These are phyloP conservation scores for Cathartes aura DNA, from an alignment of 2,113 vertebrate species.

Conservation along the genomic window DNA sequence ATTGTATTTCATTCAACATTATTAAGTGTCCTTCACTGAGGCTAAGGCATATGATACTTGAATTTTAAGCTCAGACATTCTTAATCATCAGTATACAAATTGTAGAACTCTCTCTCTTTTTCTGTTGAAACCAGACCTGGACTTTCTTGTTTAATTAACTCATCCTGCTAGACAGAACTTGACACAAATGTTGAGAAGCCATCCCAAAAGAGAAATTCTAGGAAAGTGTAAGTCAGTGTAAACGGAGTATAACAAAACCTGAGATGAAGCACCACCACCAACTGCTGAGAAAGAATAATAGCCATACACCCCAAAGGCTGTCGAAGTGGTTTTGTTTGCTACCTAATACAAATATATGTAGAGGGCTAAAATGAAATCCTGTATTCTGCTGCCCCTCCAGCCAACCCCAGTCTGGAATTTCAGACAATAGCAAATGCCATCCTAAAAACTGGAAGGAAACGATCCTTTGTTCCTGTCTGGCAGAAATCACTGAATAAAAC, in stretches of 20 bases:
- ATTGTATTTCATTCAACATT: slow-evolving; percentile 10
- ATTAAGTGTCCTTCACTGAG: slow-evolving; percentile 15
- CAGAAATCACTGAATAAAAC: not conserved
- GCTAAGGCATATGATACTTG: not conserved
- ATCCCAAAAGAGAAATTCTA: not conserved
- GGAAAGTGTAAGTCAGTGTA: not conserved
- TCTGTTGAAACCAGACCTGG: not conserved
- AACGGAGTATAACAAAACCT: not conserved
- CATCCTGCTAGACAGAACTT: not conserved
- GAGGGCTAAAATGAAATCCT: not conserved
- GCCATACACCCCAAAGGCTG: not conserved
- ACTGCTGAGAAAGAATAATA: not conserved
- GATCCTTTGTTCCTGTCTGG: not conserved
- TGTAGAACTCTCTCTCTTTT: not conserved
- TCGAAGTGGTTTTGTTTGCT: not conserved
- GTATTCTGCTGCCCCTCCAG: not conserved
- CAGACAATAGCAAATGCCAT: not conserved
- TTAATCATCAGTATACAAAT: not conserved
- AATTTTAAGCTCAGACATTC: slow-evolving; percentile 17
- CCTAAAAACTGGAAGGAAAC: not conserved
- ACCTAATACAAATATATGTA: not conserved
- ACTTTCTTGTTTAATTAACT: not conserved
- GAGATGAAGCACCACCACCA: not conserved
- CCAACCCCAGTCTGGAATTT: not conserved
- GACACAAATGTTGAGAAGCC: not conserved